phyloP scores from a whole-genome alignment of 2,797 vertebrate species.

The Heliangelus exortis region DNA sequence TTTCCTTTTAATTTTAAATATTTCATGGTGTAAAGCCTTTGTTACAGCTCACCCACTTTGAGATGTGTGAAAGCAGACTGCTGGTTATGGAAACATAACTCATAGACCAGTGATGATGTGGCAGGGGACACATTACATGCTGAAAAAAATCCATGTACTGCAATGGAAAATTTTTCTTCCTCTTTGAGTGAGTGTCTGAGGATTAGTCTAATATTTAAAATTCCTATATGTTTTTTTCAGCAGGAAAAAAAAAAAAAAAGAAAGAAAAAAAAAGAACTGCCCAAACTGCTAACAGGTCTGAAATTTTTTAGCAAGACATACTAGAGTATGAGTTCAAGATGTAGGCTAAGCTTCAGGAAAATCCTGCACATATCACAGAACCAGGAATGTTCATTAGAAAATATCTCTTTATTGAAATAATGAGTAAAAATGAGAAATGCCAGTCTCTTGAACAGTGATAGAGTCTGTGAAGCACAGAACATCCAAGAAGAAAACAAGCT shows the following conservation, averaged over 20 bases:
- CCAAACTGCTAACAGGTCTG: neutral
- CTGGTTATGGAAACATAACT: neutral
- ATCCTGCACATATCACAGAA: neutral
- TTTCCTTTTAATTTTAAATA: neutral
- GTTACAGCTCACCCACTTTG: neutral
- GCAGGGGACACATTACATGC: neutral
- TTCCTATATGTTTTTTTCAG: neutral
- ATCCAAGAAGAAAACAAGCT: neutral
- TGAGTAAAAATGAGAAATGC: neutral
- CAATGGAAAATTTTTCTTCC: neutral
- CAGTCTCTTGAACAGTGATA: neutral
- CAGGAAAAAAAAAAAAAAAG: neutral
- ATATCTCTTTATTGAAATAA: neutral
- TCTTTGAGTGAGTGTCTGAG: neutral
- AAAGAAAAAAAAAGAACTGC: neutral
- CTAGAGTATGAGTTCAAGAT: neutral
- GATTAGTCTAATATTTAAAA: neutral
- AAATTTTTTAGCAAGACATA: neutral
- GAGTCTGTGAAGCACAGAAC: neutral
- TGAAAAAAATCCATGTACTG: neutral
- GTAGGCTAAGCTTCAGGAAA: neutral
- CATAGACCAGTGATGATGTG: neutral
- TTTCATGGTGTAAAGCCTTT: neutral
- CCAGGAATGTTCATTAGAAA: neutral
- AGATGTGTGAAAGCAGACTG: neutral